Evolutionary conservation across 2,113 vertebrate genomes (phyloP).

Genomic region (Phaethon lepturus): DNA sequence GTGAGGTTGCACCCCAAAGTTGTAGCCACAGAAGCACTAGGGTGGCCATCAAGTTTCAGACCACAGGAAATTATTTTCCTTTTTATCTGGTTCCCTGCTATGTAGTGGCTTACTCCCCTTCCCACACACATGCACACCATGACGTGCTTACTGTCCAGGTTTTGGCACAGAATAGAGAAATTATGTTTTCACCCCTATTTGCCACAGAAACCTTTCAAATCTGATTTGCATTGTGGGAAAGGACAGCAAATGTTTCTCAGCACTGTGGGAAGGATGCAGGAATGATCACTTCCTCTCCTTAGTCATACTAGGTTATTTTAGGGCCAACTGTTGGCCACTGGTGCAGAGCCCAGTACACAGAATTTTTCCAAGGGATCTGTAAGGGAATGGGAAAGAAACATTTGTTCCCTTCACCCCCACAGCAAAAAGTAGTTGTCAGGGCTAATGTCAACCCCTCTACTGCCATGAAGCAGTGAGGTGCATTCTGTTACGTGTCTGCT

Average conservation of each 20-base stretch:
- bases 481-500: not conserved
- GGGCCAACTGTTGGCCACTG: not conserved
- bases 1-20: not conserved
- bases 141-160: not conserved
- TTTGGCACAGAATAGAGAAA: not conserved
- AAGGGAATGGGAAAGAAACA: not conserved
- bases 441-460: not conserved
- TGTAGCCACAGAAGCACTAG: not conserved
- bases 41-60: not conserved
- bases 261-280: not conserved
- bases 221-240: not conserved
- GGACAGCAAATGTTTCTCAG: not conserved
- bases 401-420: not conserved
- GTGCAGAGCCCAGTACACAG: not conserved
- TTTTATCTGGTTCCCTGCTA: not conserved
- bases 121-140: not conserved
- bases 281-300: slow-evolving; percentile 8
- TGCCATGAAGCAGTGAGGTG: not conserved
- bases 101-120: not conserved
- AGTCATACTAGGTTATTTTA: slow-evolving; percentile 21
- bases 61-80: not conserved
- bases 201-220: slow-evolving; percentile 9
- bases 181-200: not conserved
- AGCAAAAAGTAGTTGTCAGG: not conserved
- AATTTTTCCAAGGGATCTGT: not conserved